Base-by-base conservation (phyloP, 2,888 invertebrate genomes). In the Polyommatus iphigenia region DNA sequence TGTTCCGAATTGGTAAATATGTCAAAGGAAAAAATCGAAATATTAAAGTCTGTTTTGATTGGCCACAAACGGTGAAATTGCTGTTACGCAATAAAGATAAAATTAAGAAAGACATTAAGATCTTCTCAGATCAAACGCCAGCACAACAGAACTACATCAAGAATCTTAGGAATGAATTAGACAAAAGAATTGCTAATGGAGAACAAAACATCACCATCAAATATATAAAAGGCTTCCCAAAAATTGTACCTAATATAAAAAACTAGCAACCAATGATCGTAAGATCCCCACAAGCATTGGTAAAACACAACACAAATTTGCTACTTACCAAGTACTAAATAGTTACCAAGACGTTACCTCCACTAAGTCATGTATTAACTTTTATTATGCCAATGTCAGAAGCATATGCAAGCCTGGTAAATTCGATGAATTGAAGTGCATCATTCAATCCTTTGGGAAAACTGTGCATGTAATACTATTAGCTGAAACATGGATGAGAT, bases 111-210 rank as follows among this genome's bases (percentile, higher is more conserved):
- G 36, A 78, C n/a, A 20, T 29, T 13, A 78, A 79, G 32, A 79
- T 75, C 41, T 78, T 81, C n/a, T 82, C 80, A 1, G 81, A 82
- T 50, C 81, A 81, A 76, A 82, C 81, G 3, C 81, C 80, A 1
- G 67, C 76, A 13, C 81, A 82, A 72, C 78, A 76, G 78, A 79
- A 72, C n/a, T 73, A 77, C 20, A 46, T 81, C n/a, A 57, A 78
- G 50, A 77, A 77, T 10, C n/a, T 82, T 1, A 79, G 72, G 13
- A 41, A 78, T 29, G 79, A 81, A 78, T 67, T 80, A 29, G 41
- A 79, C 3, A 24, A 24, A 8, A 77, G 81, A 24, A 76, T 36
- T 20, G 46, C 71, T 50, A 71, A 78, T 20, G 82, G 81, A 54
- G 82, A 82, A 71, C 46, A 41, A 2, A 77, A 81, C 71, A 20